Base-by-base conservation (phyloP, 2,113 vertebrate genomes). In the Sceloporus tristichus region DNA sequence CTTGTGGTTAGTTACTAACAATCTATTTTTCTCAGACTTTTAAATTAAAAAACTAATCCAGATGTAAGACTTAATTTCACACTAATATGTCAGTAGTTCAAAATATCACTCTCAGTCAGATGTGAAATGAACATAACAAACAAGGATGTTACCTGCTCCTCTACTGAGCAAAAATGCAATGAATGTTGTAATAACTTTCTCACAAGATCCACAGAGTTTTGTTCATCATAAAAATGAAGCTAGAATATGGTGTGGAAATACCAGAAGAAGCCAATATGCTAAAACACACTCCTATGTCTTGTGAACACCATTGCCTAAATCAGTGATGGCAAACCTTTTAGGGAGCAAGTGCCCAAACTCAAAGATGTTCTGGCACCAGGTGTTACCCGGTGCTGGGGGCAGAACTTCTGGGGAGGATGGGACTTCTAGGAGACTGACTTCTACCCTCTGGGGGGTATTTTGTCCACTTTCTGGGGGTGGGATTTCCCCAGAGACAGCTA, bases 101-200 rank as follows among this genome's bases (percentile, higher is more conserved):
- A 94, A 85, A 66, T 91, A 91, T 59, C 79, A 90, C 89, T 89
- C 23, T 83, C 59, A 89, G 54, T 68, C 82, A 90, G 85, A 93
- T 88, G n/a, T 59, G 53, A 27, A 77, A 86, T 91, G 80, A 38
- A 85, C 86, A 38, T 75, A 93, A 11, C 90, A 53, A 38, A 84
- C 42, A 48, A 89, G 87, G 79, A 8, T 0, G 11, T 85, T 88
- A 78, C 54, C 79, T 92, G 3, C 48, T 76, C 87, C 16, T 84
- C 77, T 88, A 5, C 53, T 38, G 54, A 87, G 59, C 8, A 92
- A 25, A 82, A 3, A n/a, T 48, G 40, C 23, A 62, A 40, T 74
- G 54, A 40, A 18, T 65, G 10, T 9, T 18, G 1, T 27, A 59
- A 75, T 40, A 76, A 54, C 16, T 23, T 73, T 79, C 3, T 38